These are phyloP conservation scores for Lepisosteus oculatus DNA, from an alignment of 2,113 vertebrate species.

Conservation along the genomic window DNA sequence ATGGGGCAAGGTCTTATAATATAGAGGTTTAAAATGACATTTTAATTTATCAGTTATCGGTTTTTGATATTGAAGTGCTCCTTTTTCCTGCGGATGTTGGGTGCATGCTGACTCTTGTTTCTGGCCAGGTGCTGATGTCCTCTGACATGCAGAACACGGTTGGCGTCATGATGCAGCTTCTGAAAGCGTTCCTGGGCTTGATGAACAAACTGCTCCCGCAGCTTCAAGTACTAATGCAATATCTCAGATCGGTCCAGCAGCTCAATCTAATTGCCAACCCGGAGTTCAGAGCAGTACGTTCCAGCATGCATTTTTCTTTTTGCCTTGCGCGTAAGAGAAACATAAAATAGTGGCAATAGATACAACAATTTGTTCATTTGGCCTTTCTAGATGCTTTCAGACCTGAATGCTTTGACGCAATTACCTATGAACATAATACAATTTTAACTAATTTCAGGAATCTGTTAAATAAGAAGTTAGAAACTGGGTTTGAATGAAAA, in stretches of 20 bases:
- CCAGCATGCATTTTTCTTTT: background rate
- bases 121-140: slow-evolving; percentile 55
- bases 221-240: slow-evolving; percentile 44
- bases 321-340: too few relatives aligned
- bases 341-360: too few relatives aligned
- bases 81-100: too few relatives aligned
- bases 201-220: slow-evolving; percentile 50
- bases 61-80: background rate
- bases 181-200: slow-evolving; percentile 35
- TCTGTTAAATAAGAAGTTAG: too few relatives aligned
- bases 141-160: slow-evolving; percentile 54
- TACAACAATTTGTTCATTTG: too few relatives aligned
- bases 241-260: slow-evolving; percentile 38
- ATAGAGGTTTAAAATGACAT: too few relatives aligned
- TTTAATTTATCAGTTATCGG: background rate
- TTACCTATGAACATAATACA: too few relatives aligned
- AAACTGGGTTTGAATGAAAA: too few relatives aligned
- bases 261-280: slow-evolving; percentile 43
- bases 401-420: too few relatives aligned
- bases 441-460: too few relatives aligned
- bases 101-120: background rate
- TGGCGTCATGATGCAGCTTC: slow-evolving; percentile 41
- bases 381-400: too few relatives aligned
- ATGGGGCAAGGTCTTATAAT: too few relatives aligned
- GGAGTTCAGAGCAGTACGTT: slow-evolving; percentile 26